These are phyloP conservation scores for Heterodera filipjevi DNA, from an alignment of 2,888 invertebrate genomes.

Conservation along the genomic window DNA sequence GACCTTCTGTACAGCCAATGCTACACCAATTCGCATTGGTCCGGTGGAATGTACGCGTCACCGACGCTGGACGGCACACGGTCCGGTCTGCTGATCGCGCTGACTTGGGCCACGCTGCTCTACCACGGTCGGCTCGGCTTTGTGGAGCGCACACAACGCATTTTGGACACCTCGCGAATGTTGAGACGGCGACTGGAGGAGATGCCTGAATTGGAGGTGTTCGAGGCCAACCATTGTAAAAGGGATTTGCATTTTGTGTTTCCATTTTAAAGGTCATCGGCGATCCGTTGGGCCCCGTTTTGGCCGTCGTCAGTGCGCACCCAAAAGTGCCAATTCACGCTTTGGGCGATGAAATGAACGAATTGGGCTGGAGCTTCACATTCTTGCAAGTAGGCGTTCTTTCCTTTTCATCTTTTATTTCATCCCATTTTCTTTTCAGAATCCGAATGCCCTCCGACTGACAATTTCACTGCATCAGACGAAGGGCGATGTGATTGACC, in stretches of 20 bases:
- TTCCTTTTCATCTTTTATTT: neutral
- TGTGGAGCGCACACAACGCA: conserved; percentile 46
- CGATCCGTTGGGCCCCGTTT: conserved; percentile 74
- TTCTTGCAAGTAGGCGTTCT: conserved; percentile 85
- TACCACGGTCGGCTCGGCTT: conserved; percentile 55
- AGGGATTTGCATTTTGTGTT: neutral
- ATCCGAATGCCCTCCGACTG: conserved; percentile 35
- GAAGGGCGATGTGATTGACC: conserved; percentile 42
- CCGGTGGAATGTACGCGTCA: conserved; percentile 96
- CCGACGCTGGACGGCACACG: conserved; percentile 75
- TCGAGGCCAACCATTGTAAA: neutral
- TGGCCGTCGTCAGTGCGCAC: conserved; percentile 81
- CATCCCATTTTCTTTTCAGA: neutral
- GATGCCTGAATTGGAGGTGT: conserved; percentile 30
- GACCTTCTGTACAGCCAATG: conserved; percentile 86
- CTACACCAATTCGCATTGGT: conserved; percentile 93
- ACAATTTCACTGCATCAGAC: conserved; percentile 46
- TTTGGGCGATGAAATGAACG: conserved; percentile 78
- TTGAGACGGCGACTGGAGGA: conserved; percentile 37
- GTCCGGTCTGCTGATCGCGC: conserved; percentile 50
- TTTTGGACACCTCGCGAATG: conserved; percentile 41
- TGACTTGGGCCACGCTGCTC: conserved; percentile 61
- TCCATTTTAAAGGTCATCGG: conserved; percentile 34
- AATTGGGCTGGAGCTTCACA: conserved; percentile 89
- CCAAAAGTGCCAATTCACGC: conserved; percentile 83